Base-by-base conservation (phyloP, 1,140 invertebrate species). In the Ectropis grisescens region DNA sequence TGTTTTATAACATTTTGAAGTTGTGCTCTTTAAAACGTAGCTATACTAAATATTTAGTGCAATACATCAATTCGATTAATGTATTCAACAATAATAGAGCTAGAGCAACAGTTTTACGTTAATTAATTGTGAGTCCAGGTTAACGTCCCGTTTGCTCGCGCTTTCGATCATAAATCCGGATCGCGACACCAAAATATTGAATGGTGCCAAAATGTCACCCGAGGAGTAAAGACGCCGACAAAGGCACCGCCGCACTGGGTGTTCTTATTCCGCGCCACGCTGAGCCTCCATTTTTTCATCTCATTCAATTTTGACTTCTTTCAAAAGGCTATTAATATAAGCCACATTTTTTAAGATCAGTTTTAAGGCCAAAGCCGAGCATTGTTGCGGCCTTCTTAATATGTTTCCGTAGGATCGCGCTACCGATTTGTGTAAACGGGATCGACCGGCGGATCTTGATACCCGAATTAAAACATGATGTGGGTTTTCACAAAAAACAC, bases 281-380 rank as follows among this genome's bases (percentile, higher is more conserved):
- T 58, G 69, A 75, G 68, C 68, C 69, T 57, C 54, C 35, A 67
- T 74, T 81, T 78, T 76, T 78, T 81, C 70, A 69, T 75, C 65
- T 74, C 70, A 72, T 81, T 81, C 72, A 76, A 81, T 81, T 78
- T 76, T 76, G 72, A 81, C 72, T 81, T 76, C 62, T 80, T 68
- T 74, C 70, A 67, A 76, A 72, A 71, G 66, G 68, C 75, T 75
- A 80, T 80, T 80, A 80, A 80, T 78, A 72, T 76, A 74, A 80
- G 70, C 62, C 68, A 60, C 58, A 68, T 80, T 75, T 76, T 78
- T 80, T 71, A 64, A 75, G 72, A 64, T 66, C 62, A 58, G 60
- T 69, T 62, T 69, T 72, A 54, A 58, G 45, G 49, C 45, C 59
- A 62, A 67, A 69, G 66, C 57, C 56, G 57, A 42, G 60, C 52